These are phyloP conservation scores for Scleropages formosus DNA, from an alignment of 2,797 vertebrate species.

Conservation along the genomic window DNA sequence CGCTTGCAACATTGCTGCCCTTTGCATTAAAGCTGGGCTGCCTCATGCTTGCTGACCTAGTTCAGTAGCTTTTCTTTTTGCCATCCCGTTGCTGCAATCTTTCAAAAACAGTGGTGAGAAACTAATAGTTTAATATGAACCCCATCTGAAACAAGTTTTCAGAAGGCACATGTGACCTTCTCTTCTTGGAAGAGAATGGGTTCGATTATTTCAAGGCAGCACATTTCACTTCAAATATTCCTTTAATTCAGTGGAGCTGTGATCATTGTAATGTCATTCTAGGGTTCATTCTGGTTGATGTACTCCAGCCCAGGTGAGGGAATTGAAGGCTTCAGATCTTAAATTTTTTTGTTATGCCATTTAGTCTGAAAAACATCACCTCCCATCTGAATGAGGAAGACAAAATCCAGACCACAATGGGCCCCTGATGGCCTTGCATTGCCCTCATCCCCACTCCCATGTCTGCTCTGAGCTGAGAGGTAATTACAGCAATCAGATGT, in stretches of 20 bases:
- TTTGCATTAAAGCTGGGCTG: background rate
- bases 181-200: constrained; percentile 11
- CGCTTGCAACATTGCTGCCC: background rate
- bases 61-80: background rate
- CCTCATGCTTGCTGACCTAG: background rate
- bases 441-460: too few species aligned
- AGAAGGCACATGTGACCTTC: constrained; percentile 8
- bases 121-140: background rate
- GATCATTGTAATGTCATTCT: background rate
- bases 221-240: constrained; percentile 8
- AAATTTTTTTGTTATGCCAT: background rate
- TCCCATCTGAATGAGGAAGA: background rate
- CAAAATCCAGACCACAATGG: background rate
- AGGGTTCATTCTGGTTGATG: background rate
- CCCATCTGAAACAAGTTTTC: constrained; percentile 1
- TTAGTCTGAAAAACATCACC: background rate
- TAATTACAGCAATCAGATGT: constrained; percentile 44
- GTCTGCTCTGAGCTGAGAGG: constrained; percentile 36
- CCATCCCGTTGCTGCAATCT: background rate
- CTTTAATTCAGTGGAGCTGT: background rate
- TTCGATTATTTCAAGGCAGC: constrained; percentile 16
- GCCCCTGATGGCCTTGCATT: background rate
- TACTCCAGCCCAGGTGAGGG: constrained; percentile 5
- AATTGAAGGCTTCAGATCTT: background rate
- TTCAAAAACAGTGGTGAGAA: constrained; percentile 2